Conservation (phyloP, 2,888 invertebrate genomes). For the Galeopsomyia nigrocyanea region DNA sequence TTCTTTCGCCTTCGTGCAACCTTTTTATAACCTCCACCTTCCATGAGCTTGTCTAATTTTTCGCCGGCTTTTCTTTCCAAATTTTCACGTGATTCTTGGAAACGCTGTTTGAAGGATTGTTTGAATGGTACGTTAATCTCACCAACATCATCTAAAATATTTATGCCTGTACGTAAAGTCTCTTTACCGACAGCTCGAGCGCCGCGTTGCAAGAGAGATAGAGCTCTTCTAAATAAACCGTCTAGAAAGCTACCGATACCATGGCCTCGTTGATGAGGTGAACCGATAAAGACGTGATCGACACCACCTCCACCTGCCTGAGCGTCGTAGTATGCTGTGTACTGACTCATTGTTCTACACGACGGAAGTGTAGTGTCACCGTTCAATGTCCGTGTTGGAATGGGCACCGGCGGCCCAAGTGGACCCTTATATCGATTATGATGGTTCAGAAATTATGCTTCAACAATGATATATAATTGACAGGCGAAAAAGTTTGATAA, state of each 20-base stretch:
- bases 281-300: too few relatives aligned
- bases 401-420: neutral
- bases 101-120: neutral
- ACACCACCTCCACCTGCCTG: neutral
- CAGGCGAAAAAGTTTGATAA: neutral
- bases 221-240: neutral
- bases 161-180: neutral
- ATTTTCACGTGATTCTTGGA: neutral
- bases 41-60: too few relatives aligned
- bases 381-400: neutral
- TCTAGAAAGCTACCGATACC: neutral
- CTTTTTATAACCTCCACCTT: too few relatives aligned
- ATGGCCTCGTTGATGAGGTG: neutral
- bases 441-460: neutral
- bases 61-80: too few relatives aligned
- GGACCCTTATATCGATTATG: constrained; percentile 12
- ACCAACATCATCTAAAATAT: neutral
- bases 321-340: neutral
- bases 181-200: neutral
- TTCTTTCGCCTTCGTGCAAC: too few relatives aligned
- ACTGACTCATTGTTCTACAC: neutral
- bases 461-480: neutral
- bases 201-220: neutral
- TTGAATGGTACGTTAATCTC: neutral
- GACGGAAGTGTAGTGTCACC: constrained; percentile 4